Base-by-base conservation (phyloP, 92 coral and sea anemone genomes). In the Parazoanthus atlanticus region DNA sequence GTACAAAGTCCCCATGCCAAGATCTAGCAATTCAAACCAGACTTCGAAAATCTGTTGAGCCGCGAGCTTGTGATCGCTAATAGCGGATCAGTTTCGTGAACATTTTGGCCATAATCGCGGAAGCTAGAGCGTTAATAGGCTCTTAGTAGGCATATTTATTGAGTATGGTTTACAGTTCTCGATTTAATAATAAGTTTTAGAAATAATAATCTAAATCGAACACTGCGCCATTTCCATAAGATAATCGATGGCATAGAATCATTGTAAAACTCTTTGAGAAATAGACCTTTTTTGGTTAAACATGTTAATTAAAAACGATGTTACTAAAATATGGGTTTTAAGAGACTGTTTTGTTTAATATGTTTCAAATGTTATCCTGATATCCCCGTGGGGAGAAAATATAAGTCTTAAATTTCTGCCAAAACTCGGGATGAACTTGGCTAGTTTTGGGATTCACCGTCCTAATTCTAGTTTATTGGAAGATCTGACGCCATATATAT, bases 131-230 rank as follows among this genome's bases (percentile, higher is more conserved):
- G 41, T 11, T 69, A 70, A 67, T 83, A 33, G 73, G 30, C 86
- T 83, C 77, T 82, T 65, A 82, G 86, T 66, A 82, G 82, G 26
- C 75, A 82, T 66, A 46, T 82, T 69, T 70, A 81, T 58, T 66
- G 21, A 67, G 23, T 43, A 26, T 34, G 47, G 76, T 34, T 66
- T 83, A 66, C 49, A 29, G 65, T 67, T 69, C 16, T 36, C 28
- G 56, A 47, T 52, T 28, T 30, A 79, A 49, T 83, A 82, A 83
- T 28, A 83, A 12, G 21, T 26, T 67, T 19, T 31, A 17, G 25
- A 40, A 58, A 69, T 41, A 5, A 13, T 47, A 49, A 79, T 47
- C 41, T 78, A 47, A 79, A 79, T 12, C 31, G 9, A 47, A 12
- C 11, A 28, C 23, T 15, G 38, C 67, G 9, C 69, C 28, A 61